These are phyloP conservation scores for Aurelia aurita complex sp. Pacific DNA, from an alignment of 30 jellyfish, hydroid and myxozoan genomes.

Conservation along the genomic window DNA sequence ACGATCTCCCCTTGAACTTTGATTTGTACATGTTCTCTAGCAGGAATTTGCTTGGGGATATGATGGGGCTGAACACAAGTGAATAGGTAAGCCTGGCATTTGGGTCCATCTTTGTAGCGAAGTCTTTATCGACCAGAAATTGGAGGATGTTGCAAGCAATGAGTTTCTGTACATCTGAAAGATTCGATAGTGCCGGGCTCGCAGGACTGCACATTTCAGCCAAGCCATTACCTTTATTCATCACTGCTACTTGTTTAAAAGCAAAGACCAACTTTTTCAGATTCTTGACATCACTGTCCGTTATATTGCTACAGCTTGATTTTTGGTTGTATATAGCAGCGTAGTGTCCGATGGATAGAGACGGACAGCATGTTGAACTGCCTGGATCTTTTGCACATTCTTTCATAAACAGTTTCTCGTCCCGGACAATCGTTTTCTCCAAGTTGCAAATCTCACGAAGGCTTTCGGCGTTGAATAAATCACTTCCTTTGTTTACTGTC, in stretches of 20 bases:
- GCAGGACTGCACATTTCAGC: not conserved
- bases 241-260: conserved; percentile 4
- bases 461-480: conserved; percentile 35
- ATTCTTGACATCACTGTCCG: conserved; percentile 44
- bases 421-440: conserved; percentile 36
- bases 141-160: conserved; percentile 23
- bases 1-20: not conserved
- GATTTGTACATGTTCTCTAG: conserved; percentile 20
- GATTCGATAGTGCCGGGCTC: not conserved
- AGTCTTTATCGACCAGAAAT: conserved; percentile 62
- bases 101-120: not conserved
- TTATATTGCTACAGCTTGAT: conserved; percentile 29
- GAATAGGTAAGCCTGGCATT: conserved; percentile 51
- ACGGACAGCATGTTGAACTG: conserved; percentile 44
- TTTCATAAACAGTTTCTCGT: conserved; percentile 24
- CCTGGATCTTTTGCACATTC: conserved; percentile 26
- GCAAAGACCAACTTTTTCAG: conserved; percentile 7
- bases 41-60: conserved; percentile 32
- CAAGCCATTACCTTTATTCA: not conserved
- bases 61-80: conserved; percentile 56
- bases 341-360: conserved; percentile 58
- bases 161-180: not conserved
- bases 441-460: conserved; percentile 51
- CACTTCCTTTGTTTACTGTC: conserved; percentile 10
- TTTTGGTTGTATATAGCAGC: conserved; percentile 37